A percentile compares a stretch with the other conserved stretches of the same genome.
Conservation (phyloP, 1,140 invertebrate species). For the Paramacrobiotus metropolitanus region DNA sequence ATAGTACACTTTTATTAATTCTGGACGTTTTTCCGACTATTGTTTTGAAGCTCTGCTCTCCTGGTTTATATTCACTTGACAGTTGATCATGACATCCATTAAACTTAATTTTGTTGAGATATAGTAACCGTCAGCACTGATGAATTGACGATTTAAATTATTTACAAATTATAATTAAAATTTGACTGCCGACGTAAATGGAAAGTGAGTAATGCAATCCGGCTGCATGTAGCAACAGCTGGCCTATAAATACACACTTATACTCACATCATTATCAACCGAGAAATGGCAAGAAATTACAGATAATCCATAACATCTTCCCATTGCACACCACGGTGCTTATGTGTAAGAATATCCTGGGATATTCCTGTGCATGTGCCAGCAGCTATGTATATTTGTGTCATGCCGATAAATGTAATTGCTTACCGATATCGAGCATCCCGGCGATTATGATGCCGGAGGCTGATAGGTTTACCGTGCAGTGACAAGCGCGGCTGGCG, state of each 20-base stretch:
- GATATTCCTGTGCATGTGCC: not conserved
- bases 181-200: no score
- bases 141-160: no score
- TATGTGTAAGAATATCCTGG: not conserved
- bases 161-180: no score
- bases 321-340: not conserved
- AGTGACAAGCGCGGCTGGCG: not conserved
- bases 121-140: no score
- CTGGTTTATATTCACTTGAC: no score
- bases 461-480: not conserved
- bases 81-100: no score
- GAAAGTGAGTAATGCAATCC: no score
- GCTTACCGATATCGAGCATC: not conserved
- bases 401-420: not conserved
- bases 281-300: not conserved
- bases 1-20: no score
- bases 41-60: no score
- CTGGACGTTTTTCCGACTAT: no score
- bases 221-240: no score
- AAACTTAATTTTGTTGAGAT: no score
- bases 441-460: not conserved
- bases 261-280: not conserved
- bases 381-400: not conserved
- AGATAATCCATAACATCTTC: not conserved
- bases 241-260: not conserved